These are phyloP conservation scores for Podargus strigoides DNA, from an alignment of 2,797 vertebrate genomes.

Conservation along the genomic window DNA sequence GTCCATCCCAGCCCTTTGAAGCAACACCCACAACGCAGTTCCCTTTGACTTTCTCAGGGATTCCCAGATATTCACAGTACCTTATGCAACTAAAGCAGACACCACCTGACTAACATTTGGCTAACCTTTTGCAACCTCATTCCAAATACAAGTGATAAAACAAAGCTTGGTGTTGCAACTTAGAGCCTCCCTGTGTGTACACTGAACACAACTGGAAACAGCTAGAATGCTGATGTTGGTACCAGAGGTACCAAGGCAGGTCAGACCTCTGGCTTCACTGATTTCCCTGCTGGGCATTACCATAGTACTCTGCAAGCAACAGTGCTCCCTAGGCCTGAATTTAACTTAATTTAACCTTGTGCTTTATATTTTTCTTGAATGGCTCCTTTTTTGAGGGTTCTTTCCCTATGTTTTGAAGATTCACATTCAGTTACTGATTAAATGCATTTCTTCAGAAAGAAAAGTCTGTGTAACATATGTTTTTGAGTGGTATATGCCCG, in stretches of 20 bases:
- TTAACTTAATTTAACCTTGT: not conserved
- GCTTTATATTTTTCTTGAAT: not conserved
- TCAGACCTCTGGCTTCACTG: not conserved
- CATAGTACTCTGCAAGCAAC: not conserved
- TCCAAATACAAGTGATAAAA: conserved; percentile 35
- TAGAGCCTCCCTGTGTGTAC: not conserved
- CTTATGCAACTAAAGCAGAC: conserved; percentile 20
- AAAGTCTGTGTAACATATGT: not conserved
- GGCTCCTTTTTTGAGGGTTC: not conserved
- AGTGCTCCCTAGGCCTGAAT: not conserved
- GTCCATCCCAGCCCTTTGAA: conserved; percentile 79
- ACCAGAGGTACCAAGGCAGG: not conserved
- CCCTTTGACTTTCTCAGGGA: conserved; percentile 78
- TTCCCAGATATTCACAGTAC: conserved; percentile 42
- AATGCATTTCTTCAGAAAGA: not conserved
- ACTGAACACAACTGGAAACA: not conserved
- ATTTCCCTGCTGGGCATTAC: not conserved
- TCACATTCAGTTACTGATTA: not conserved
- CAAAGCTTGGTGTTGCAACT: not conserved
- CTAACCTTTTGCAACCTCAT: conserved; percentile 43
- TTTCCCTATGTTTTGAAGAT: not conserved
- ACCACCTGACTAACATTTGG: conserved; percentile 57
- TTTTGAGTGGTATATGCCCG: not conserved
- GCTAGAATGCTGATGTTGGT: not conserved
- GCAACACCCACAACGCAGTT: conserved; percentile 73